A percentile compares a stretch with the other conserved stretches of the same genome.
Conservation (phyloP, 1,140 invertebrate species). For the Polypedilum vanderplanki region DNA sequence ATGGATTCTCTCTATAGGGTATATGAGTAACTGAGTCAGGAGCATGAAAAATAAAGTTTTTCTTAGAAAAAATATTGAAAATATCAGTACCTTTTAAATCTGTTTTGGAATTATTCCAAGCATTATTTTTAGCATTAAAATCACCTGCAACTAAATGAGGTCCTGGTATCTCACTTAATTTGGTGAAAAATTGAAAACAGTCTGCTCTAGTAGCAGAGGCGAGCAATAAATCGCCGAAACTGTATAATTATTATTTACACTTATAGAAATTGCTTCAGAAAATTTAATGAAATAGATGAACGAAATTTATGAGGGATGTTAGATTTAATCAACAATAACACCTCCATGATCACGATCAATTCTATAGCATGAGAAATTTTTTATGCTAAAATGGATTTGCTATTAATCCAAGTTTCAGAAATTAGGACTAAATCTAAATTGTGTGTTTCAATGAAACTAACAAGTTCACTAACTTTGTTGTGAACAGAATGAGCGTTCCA, state of each 20-base stretch:
- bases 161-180: too few species aligned
- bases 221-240: too few species aligned
- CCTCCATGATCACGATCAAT: not conserved
- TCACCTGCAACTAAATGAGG: not conserved
- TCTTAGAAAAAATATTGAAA: not conserved
- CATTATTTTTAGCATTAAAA: not conserved
- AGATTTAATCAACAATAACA: not conserved
- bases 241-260: too few species aligned
- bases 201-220: too few species aligned
- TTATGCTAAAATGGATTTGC: not conserved
- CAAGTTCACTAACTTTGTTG: not conserved
- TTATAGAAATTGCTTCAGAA: too few species aligned
- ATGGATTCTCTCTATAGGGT: not conserved
- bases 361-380: not conserved
- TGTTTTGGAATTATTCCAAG: not conserved
- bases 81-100: not conserved
- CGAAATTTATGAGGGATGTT: not conserved
- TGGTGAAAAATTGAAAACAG: too few species aligned
- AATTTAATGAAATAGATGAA: too few species aligned
- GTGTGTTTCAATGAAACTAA: not conserved
- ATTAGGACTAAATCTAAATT: not conserved
- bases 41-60: not conserved
- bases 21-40: not conserved
- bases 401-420: not conserved
- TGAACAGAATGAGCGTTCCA: not conserved